Conservation (phyloP, 2,113 vertebrate species). For the Amphiprion ocellaris region DNA sequence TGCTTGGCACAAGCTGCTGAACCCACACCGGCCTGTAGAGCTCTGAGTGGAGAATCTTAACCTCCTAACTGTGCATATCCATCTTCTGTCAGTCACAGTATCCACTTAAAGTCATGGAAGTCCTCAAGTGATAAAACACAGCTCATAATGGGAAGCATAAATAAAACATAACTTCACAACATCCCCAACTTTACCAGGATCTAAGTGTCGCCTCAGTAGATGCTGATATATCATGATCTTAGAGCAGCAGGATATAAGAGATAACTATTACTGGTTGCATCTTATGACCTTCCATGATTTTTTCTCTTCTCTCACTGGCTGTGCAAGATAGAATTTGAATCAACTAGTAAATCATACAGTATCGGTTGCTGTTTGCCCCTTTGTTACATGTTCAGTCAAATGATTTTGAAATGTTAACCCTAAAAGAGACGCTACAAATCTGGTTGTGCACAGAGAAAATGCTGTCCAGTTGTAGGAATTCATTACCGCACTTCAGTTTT, state of each 20-base stretch:
- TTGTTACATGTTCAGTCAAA: background rate
- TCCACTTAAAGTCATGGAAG: background rate
- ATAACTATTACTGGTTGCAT: constrained; percentile 6
- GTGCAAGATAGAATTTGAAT: background rate
- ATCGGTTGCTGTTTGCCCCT: background rate
- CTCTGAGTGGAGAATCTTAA: constrained; percentile 19
- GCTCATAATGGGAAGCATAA: constrained; percentile 28
- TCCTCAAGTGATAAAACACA: constrained; percentile 18
- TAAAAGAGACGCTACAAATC: constrained; percentile 3
- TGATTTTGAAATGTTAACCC: background rate
- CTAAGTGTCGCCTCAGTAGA: constrained; percentile 13
- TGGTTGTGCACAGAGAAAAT: background rate
- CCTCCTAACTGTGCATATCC: constrained; percentile 12
- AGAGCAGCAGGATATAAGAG: constrained; percentile 31
- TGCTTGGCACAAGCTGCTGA: background rate
- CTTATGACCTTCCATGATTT: background rate
- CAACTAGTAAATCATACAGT: background rate
- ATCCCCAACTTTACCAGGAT: constrained; percentile 12
- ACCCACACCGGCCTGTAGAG: constrained; percentile 13
- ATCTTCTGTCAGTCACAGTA: constrained; percentile 14
- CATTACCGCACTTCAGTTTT: too few species aligned
- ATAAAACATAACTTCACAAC: constrained; percentile 26
- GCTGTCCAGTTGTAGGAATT: background rate
- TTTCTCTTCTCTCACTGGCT: background rate
- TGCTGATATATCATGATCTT: constrained; percentile 15